phyloP scores from a whole-genome alignment of 2,888 invertebrate species.

The Oscheius sp. region DNA sequence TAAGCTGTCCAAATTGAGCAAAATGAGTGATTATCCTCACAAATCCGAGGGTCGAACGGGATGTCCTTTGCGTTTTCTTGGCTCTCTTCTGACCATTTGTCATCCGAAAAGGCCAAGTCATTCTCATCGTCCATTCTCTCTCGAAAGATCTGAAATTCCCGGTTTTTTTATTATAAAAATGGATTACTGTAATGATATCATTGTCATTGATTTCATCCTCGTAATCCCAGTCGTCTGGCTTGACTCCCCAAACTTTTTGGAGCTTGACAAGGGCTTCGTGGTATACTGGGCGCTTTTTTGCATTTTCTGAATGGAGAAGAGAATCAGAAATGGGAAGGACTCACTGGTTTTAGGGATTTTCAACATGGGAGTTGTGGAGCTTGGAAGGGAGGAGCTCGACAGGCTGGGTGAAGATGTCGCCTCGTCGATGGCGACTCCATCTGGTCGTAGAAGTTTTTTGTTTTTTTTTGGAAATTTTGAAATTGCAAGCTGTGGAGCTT shows the following conservation, averaged over 20 bases:
- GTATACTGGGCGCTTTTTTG: not conserved
- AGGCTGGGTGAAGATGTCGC: not conserved
- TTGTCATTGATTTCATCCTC: constrained; percentile 16
- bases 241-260: constrained; percentile 5
- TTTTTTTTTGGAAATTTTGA: no score
- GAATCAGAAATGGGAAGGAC: not conserved
- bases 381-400: not conserved
- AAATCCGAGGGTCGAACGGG: constrained; percentile 21
- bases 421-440: not conserved
- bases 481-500: no score
- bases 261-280: constrained; percentile 14
- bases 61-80: not conserved
- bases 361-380: not conserved
- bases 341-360: not conserved
- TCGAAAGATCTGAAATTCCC: constrained; percentile 1
- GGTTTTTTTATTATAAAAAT: not conserved
- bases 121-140: constrained; percentile 9
- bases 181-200: constrained; percentile 22
- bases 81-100: constrained; percentile 19
- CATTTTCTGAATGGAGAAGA: no score
- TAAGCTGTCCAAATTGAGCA: constrained; percentile 29
- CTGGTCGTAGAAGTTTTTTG: not conserved
- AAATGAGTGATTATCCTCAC: constrained; percentile 35
- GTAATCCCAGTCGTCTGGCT: constrained; percentile 7
- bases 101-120: constrained; percentile 15